These are phyloP conservation scores for Acanthosepion pharaonis DNA, from an alignment of 2,888 invertebrate species.

Conservation along the genomic window DNA sequence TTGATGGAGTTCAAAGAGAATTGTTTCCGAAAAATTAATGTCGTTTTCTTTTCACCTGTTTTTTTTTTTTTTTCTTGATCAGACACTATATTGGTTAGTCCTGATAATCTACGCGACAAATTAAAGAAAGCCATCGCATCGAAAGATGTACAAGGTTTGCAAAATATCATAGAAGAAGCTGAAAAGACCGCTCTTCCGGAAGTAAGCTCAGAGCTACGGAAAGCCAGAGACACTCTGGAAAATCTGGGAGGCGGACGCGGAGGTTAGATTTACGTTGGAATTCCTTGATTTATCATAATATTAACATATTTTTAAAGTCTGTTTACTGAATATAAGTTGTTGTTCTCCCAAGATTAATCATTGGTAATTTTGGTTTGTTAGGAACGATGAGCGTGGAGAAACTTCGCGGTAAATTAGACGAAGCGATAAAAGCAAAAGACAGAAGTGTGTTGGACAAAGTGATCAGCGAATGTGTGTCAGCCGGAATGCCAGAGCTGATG, in stretches of 20 bases:
- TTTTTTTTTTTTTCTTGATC: neutral
- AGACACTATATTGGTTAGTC: neutral
- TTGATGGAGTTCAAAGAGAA: no score
- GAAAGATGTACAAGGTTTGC: neutral
- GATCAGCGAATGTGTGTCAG: slow-evolving; percentile 15
- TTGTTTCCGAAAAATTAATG: neutral
- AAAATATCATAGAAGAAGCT: neutral
- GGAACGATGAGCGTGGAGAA: neutral
- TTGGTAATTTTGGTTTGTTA: neutral
- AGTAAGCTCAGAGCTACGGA: neutral
- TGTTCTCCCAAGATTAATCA: neutral
- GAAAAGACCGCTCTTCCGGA: neutral
- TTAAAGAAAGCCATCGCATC: neutral
- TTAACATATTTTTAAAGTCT: neutral
- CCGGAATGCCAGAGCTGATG: neutral
- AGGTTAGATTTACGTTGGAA: neutral
- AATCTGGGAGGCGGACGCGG: slow-evolving; percentile 4
- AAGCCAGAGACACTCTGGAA: neutral
- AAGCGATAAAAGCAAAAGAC: neutral
- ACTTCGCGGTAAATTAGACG: neutral
- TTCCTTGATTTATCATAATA: neutral
- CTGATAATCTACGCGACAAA: neutral
- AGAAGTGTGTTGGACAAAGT: neutral
- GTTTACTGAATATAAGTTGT: neutral
- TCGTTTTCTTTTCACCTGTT: neutral